Conservation (phyloP, 2,888 invertebrate genomes). For the Dicycla oo region DNA sequence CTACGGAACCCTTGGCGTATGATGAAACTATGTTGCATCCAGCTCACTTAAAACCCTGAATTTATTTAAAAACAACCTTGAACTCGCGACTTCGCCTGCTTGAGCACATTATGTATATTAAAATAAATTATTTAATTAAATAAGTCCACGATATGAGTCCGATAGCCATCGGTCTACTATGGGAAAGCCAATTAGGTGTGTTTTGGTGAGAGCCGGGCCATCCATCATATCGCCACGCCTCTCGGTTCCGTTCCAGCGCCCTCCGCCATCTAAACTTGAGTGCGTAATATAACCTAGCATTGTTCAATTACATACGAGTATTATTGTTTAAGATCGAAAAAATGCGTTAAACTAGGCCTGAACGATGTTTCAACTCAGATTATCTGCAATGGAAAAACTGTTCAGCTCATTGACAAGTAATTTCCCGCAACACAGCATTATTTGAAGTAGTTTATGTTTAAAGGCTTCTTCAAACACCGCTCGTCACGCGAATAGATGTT, state of each 20-base stretch:
- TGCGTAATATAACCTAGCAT: constrained; percentile 66
- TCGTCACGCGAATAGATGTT: too few relatives aligned
- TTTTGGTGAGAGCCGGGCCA: constrained; percentile 84
- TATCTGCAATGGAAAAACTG: not conserved
- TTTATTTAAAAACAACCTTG: constrained; percentile 35
- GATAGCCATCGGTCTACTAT: constrained; percentile 79
- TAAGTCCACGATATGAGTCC: constrained; percentile 62
- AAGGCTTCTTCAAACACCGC: too few relatives aligned
- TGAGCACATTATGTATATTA: constrained; percentile 53
- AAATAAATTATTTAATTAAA: constrained; percentile 65
- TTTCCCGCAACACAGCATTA: not conserved
- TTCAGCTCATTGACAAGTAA: not conserved
- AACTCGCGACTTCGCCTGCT: constrained; percentile 27
- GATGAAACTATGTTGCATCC: constrained; percentile 7
- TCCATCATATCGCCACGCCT: constrained; percentile 86
- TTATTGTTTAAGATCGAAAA: constrained; percentile 38
- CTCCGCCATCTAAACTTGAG: constrained; percentile 65
- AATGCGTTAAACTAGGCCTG: constrained; percentile 17
- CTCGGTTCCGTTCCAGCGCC: constrained; percentile 76
- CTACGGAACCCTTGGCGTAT: too few relatives aligned
- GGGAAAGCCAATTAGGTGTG: constrained; percentile 86
- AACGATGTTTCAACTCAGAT: not conserved
- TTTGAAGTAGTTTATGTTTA: not conserved
- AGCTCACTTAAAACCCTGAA: not conserved
- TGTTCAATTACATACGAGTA: constrained; percentile 61